Conservation (phyloP, 1,140 invertebrate species). For the Whitmania pigra region DNA sequence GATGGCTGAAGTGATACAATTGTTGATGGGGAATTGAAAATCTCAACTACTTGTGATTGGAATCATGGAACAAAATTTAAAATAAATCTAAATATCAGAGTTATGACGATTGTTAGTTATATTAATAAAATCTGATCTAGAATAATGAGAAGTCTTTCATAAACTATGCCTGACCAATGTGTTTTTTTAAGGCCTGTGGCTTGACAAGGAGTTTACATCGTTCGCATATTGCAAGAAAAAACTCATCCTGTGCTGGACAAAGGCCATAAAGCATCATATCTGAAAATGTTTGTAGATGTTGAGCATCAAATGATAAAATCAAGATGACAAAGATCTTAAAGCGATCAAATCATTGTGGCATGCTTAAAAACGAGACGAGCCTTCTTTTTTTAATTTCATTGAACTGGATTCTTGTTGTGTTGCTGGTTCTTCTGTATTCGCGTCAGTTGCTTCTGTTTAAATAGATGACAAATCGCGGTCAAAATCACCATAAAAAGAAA, state of each 20-base stretch:
- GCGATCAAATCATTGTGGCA: not conserved
- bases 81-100: too few relatives aligned
- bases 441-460: conserved; percentile 8
- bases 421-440: not conserved
- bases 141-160: too few relatives aligned
- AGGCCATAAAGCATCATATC: conserved; percentile 46
- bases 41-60: too few relatives aligned
- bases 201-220: conserved; percentile 45
- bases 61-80: too few relatives aligned
- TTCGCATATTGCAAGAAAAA: conserved; percentile 47
- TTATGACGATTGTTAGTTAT: too few relatives aligned
- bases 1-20: too few relatives aligned
- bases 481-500: not conserved
- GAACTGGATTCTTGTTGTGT: conserved; percentile 4
- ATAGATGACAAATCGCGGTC: not conserved
- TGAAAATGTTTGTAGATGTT: conserved; percentile 32
- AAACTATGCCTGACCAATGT: conserved; percentile 38
- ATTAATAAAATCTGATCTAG: too few relatives aligned
- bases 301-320: not conserved
- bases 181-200: conserved; percentile 45
- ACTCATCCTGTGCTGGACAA: conserved; percentile 46
- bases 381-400: conserved; percentile 12
- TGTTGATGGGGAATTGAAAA: too few relatives aligned
- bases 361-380: not conserved
- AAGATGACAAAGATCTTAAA: not conserved